Evolutionary conservation across 2,113 vertebrate genomes (phyloP).

Genomic region (Toxotes jaculatrix): DNA sequence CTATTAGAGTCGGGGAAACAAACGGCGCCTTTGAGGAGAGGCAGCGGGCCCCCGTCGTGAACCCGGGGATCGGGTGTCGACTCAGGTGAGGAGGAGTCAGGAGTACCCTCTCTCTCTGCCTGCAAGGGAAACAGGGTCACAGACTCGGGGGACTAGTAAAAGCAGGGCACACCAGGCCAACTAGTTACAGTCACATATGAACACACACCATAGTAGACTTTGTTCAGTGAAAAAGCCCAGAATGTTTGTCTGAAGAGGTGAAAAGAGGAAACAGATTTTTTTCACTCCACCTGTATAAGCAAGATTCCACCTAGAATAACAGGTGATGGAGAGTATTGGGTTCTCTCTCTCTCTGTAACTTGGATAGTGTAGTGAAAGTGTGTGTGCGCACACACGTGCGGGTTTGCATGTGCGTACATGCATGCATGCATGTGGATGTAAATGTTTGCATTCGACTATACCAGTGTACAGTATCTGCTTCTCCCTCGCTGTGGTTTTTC

Average conservation of each 20-base stretch:
- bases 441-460: slow-evolving; percentile 14
- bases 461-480: slow-evolving; percentile 12
- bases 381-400: background rate
- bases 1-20: slow-evolving; percentile 74
- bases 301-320: slow-evolving; percentile 72
- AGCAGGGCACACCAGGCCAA: slow-evolving; percentile 63
- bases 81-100: slow-evolving; percentile 77
- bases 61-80: slow-evolving; percentile 72
- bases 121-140: slow-evolving; percentile 73
- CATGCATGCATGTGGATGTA: slow-evolving; percentile 10
- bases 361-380: slow-evolving; percentile 15
- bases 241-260: slow-evolving; percentile 60
- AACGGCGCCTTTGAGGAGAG: slow-evolving; percentile 71
- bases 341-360: slow-evolving; percentile 42
- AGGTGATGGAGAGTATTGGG: slow-evolving; percentile 70
- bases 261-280: slow-evolving; percentile 58
- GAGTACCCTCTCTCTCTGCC: slow-evolving; percentile 52
- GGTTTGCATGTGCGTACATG: background rate
- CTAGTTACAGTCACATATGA: slow-evolving; percentile 45
- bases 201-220: slow-evolving; percentile 42
- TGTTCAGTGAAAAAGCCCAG: slow-evolving; percentile 51
- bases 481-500: background rate
- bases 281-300: slow-evolving; percentile 77
- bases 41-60: slow-evolving; percentile 67
- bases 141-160: slow-evolving; percentile 76